Percentiles rank a stretch among this genome's conserved stretches.
Conservation (phyloP, 1,140 invertebrate species). For the Ceratitis capitata region DNA sequence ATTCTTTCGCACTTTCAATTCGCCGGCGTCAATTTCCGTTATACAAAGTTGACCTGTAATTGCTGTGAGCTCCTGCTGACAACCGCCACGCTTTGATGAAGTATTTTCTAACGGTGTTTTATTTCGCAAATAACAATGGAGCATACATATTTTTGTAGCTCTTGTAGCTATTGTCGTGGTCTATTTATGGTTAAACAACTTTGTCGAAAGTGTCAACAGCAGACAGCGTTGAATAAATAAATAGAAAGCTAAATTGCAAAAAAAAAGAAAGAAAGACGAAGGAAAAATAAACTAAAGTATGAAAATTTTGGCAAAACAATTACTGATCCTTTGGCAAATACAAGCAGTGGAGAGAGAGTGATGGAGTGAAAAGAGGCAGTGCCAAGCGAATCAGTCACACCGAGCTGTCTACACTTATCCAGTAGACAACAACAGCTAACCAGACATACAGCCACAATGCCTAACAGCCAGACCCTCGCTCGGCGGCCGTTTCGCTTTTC, state of each 20-base stretch:
- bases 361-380: neutral
- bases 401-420: neutral
- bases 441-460: neutral
- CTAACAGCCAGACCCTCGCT: neutral
- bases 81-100: neutral
- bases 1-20: neutral
- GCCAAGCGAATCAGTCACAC: neutral
- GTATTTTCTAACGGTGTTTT: neutral
- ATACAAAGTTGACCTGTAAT: neutral
- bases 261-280: neutral
- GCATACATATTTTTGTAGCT: neutral
- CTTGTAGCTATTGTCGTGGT: neutral
- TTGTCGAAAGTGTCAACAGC: slow-evolving; percentile 20
- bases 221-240: slow-evolving; percentile 25
- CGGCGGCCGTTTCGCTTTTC: neutral
- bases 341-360: neutral
- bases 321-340: neutral
- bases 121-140: neutral
- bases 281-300: neutral
- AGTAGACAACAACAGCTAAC: neutral
- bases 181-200: slow-evolving; percentile 27
- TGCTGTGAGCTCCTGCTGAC: neutral
- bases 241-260: neutral
- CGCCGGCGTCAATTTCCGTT: neutral
- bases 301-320: neutral